Evolutionary conservation across 2,113 vertebrate genomes (phyloP).

Genomic region (Gadus chalcogrammus): DNA sequence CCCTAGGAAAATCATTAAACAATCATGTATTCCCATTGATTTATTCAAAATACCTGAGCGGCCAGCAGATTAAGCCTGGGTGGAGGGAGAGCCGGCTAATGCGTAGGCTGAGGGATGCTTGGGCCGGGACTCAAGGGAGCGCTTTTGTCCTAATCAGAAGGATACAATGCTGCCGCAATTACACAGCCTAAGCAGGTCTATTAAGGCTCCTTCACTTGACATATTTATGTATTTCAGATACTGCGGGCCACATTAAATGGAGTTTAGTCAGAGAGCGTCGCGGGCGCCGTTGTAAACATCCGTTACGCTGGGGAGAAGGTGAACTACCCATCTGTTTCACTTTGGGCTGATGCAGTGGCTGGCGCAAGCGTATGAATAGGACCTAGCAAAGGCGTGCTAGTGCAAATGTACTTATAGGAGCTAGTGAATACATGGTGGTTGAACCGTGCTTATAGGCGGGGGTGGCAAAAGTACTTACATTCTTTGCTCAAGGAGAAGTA

Average conservation of each 20-base stretch:
- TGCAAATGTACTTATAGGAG: too few relatives aligned
- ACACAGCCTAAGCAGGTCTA: slow-evolving; percentile 95
- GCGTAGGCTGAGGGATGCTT: slow-evolving; percentile 91
- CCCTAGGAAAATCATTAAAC: slow-evolving; percentile 99
- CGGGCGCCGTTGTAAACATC: slow-evolving; percentile 81
- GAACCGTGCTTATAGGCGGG: neutral
- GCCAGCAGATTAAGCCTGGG: slow-evolving; percentile 94
- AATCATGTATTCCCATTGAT: slow-evolving; percentile 99
- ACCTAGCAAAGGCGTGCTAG: too few relatives aligned
- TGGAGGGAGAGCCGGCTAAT: slow-evolving; percentile 91
- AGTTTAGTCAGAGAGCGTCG: slow-evolving; percentile 85
- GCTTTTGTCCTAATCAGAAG: slow-evolving; percentile 95
- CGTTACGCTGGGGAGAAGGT: slow-evolving; percentile 24
- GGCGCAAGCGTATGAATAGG: too few relatives aligned
- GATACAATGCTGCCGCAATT: slow-evolving; percentile 98
- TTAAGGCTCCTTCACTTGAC: slow-evolving; percentile 94
- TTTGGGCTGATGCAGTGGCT: slow-evolving; percentile 11
- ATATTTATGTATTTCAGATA: slow-evolving; percentile 98
- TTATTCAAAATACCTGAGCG: slow-evolving; percentile 99
- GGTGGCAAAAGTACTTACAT: too few relatives aligned
- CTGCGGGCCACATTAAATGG: slow-evolving; percentile 90
- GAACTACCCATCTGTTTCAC: slow-evolving; percentile 22
- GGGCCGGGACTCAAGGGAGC: slow-evolving; percentile 75
- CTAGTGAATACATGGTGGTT: too few relatives aligned
- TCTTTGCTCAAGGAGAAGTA: too few relatives aligned